Evolutionary conservation across 2,888 invertebrate species (phyloP).

Genomic region (Eupithecia tripunctaria): DNA sequence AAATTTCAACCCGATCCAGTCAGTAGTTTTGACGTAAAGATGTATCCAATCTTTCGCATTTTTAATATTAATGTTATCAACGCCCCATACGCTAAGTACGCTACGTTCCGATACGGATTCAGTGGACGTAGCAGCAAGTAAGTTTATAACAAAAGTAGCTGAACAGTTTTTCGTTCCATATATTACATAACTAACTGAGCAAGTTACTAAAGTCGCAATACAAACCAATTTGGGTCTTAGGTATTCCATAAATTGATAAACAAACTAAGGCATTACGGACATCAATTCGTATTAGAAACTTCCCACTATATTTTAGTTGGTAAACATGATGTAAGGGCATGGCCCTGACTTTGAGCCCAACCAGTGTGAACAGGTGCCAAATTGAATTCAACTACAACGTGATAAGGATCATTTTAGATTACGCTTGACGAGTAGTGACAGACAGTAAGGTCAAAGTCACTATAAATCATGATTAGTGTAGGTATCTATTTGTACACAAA

Average conservation of each 20-base stretch:
- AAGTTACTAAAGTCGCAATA: not conserved
- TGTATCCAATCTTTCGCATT: too few relatives aligned
- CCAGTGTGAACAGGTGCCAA: slow-evolving; percentile 7
- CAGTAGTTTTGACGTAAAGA: too few relatives aligned
- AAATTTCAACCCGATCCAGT: too few relatives aligned
- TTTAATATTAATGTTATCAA: too few relatives aligned
- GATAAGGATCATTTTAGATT: slow-evolving; percentile 13
- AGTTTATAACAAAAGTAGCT: too few relatives aligned
- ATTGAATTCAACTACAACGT: not conserved
- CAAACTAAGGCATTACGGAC: not conserved
- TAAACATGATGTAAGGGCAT: not conserved
- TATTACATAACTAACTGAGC: not conserved
- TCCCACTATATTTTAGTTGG: not conserved
- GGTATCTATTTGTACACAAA: not conserved
- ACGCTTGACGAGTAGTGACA: slow-evolving; percentile 1
- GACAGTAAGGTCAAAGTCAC: slow-evolving; percentile 24
- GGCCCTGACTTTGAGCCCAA: slow-evolving; percentile 7
- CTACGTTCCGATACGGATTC: too few relatives aligned
- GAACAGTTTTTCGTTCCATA: too few relatives aligned
- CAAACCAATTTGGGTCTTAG: too few relatives aligned
- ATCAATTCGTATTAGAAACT: not conserved
- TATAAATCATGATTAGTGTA: slow-evolving; percentile 7
- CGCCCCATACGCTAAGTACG: too few relatives aligned
- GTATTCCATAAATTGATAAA: not conserved
- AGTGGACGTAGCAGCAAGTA: too few relatives aligned